Base-by-base conservation (phyloP, 2,888 invertebrate species). In the Plebejus anna region DNA sequence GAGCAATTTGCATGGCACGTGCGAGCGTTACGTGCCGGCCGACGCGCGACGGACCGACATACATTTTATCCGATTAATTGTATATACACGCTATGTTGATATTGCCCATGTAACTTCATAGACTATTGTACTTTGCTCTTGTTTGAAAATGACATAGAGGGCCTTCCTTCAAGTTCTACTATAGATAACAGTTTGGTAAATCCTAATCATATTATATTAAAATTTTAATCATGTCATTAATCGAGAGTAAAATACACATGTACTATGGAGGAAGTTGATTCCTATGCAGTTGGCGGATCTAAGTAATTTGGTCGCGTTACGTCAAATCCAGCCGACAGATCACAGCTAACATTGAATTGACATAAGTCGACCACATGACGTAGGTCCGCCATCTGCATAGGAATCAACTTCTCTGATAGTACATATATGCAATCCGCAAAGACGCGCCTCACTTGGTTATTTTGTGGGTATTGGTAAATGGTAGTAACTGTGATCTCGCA, bases 1-100 rank as follows among this genome's bases (percentile, higher is more conserved):
- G 66, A 66, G 66, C 32, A 66, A 66, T 66, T 66, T 66, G 66
- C 66, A 66, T 66, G 66, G 66, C 66, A 66, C 66, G 66, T 66
- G 66, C 13, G 66, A 11, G 11, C 9, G 32, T 13, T 66, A 66
- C 66, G 66, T 66, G 66, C 66, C 55, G 55, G 4, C 16, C 16
- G 51, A 22, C 22, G 22, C 22, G 22, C 22, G 22, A 55, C 55
- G 4, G 55, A 16, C 55, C 66, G 32, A 66, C 66, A 66, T 66
- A 66, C 66, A 66, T 66, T 28, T 66, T 16, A 36, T 32, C 66
- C 4, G 32, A 66, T 28, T 32, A 11, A 32, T 36, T 66, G 66
- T 66, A 66, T 36, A 66, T 66, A 66, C 66, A 66, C 66, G 66
- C 66, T 36, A 66, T 66, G 66, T 66, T 66, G 11, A 32, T 66